These are phyloP conservation scores for Hirtodrosophila alboralis DNA, from an alignment of 2,888 invertebrate species.

Conservation along the genomic window DNA sequence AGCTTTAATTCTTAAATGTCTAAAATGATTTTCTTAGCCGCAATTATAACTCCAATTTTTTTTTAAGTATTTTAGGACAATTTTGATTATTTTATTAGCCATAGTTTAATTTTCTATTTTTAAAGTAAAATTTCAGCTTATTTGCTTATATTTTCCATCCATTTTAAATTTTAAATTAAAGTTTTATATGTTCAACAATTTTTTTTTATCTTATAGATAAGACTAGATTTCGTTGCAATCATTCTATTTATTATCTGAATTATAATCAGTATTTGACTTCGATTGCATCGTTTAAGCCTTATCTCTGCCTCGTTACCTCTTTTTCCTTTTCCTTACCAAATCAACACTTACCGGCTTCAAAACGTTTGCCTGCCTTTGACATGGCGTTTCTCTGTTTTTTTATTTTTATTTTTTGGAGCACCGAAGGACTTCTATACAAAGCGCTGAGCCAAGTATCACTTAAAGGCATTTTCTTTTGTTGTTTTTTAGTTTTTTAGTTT, in stretches of 20 bases:
- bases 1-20: no score
- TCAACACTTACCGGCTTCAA: constrained; percentile 23
- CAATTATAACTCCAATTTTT: no score
- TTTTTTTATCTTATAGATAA: neutral
- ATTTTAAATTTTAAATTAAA: neutral
- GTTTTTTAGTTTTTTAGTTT: constrained; percentile 16
- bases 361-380: constrained; percentile 41
- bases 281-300: constrained; percentile 12
- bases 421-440: constrained; percentile 24
- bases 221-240: neutral
- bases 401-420: constrained; percentile 16
- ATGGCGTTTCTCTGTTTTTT: constrained; percentile 10
- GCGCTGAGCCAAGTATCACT: constrained; percentile 49
- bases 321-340: neutral
- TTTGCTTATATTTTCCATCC: no score
- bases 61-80: no score
- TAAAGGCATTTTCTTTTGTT: constrained; percentile 45
- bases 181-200: neutral
- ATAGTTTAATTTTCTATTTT: no score
- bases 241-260: neutral
- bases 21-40: no score
- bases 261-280: constrained; percentile 11
- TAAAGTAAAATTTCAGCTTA: no score
- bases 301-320: neutral
- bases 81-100: no score